A percentile compares a stretch with the other conserved stretches of the same genome.
phyloP scores from a whole-genome alignment of 2,888 invertebrate species.

The Troilus luridus region DNA sequence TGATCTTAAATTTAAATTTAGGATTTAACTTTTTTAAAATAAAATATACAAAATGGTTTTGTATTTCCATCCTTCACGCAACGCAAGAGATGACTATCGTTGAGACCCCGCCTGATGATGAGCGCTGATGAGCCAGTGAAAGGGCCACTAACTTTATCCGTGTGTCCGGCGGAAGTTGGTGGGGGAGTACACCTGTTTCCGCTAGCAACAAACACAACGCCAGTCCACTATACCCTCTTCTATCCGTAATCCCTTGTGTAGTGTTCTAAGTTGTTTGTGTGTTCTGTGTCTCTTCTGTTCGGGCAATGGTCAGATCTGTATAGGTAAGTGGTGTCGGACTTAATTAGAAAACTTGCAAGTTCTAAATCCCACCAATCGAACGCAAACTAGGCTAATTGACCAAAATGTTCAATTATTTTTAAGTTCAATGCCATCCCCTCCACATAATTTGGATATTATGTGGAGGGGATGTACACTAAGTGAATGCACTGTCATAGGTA shows the following conservation, averaged over 20 bases:
- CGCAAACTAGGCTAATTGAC: neutral
- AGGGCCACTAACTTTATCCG: conserved; percentile 44
- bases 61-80: neutral
- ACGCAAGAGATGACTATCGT: neutral
- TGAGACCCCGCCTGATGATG: neutral
- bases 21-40: too few relatives aligned
- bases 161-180: conserved; percentile 52
- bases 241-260: neutral
- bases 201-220: conserved; percentile 49
- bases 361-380: neutral
- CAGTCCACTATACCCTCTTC: conserved; percentile 33
- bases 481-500: neutral
- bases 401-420: too few relatives aligned
- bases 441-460: neutral
- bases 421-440: too few relatives aligned
- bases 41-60: neutral
- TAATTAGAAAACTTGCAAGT: neutral
- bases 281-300: neutral
- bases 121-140: conserved; percentile 45
- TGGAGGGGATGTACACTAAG: neutral
- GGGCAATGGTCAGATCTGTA: neutral
- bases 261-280: neutral
- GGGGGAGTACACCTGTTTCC: conserved; percentile 54
- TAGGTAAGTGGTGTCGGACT: conserved; percentile 13
- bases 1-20: too few relatives aligned